These are phyloP conservation scores for Acholoe squamosa DNA, from an alignment of 2,888 invertebrate genomes.

Conservation along the genomic window DNA sequence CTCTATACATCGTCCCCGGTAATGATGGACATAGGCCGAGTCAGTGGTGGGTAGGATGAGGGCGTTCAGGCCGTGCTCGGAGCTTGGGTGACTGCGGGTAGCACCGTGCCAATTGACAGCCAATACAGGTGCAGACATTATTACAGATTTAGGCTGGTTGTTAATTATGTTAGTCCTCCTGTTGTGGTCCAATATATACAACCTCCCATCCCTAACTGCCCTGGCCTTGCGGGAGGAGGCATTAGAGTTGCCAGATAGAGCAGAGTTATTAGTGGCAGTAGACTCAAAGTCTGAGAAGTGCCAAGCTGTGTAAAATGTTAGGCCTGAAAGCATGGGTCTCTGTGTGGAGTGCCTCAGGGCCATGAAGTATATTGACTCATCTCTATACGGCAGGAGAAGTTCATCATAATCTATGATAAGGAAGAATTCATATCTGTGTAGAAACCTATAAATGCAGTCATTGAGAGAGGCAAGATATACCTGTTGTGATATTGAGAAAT, in stretches of 20 bases:
- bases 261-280: neutral
- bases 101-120: conserved; percentile 33
- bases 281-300: conserved; percentile 46
- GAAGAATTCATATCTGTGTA: conserved; percentile 16
- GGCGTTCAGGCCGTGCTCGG: neutral
- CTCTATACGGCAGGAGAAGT: neutral
- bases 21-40: conserved; percentile 44
- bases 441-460: conserved; percentile 15
- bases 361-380: conserved; percentile 39
- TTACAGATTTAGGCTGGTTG: conserved; percentile 30
- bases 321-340: neutral
- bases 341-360: neutral
- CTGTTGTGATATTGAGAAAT: conserved; percentile 37
- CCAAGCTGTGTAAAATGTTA: conserved; percentile 30
- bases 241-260: neutral
- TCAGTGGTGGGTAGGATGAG: neutral
- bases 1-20: conserved; percentile 31
- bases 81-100: neutral
- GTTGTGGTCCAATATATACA: conserved; percentile 30
- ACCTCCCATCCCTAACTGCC: neutral
- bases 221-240: neutral
- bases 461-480: conserved; percentile 23
- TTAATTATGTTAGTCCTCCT: neutral
- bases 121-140: neutral
- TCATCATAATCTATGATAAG: conserved; percentile 54